Evolutionary conservation across 1,140 invertebrate genomes (phyloP).

Genomic region (Drosophila tani): DNA sequence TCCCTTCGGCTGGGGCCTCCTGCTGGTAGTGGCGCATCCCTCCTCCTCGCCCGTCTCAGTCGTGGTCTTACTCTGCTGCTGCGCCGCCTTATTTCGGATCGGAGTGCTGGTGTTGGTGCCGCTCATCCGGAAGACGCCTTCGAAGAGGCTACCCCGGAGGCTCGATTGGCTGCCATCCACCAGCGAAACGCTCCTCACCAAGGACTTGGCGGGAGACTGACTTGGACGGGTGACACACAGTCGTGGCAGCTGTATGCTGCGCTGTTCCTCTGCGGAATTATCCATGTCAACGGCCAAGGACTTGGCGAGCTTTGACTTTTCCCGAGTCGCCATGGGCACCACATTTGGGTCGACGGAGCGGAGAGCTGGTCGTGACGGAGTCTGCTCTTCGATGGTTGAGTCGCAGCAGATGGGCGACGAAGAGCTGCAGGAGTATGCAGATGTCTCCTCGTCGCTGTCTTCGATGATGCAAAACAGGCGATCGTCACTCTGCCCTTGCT

Average conservation of each 20-base stretch:
- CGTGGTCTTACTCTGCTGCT: neutral
- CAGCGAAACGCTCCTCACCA: neutral
- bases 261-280: neutral
- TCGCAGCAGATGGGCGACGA: slow-evolving; percentile 7
- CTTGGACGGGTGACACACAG: slow-evolving; percentile 3
- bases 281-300: neutral
- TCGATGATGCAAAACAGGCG: slow-evolving; percentile 5
- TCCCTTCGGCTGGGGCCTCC: rapidly evolving
- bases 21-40: neutral
- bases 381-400: neutral
- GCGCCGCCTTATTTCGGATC: neutral
- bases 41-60: neutral
- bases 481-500: neutral
- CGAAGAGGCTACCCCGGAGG: slow-evolving; percentile 1
- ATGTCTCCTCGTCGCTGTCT: slow-evolving; percentile 1
- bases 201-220: neutral
- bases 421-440: neutral
- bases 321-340: neutral
- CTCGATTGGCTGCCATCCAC: neutral
- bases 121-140: neutral
- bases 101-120: slow-evolving; percentile 26
- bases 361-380: neutral
- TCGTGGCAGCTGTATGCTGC: neutral
- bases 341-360: slow-evolving; percentile 7
- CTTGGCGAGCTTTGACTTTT: neutral